Base-by-base conservation (phyloP, 2,888 invertebrate species). In the Tipula unca region DNA sequence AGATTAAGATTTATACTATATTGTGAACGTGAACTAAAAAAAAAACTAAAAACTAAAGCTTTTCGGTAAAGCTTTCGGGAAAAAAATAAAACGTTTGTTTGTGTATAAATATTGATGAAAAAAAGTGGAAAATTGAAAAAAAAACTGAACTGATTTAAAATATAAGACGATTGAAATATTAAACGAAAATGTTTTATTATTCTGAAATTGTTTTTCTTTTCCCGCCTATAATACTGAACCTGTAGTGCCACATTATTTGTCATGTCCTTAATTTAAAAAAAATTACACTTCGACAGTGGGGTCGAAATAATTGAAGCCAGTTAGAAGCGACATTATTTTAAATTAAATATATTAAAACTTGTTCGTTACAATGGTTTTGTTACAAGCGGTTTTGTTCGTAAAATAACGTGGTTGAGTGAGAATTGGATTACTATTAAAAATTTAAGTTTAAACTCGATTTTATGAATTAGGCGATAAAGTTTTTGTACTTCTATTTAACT, bases 121-220 rank as follows among this genome's bases (percentile, higher is more conserved):
- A n/a, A 69, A 69, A 69, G 69, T 69, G 69, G n/a, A 69, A 69
- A 48, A 48, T n/a, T 6, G 32, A 48, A 48, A 69, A 69, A 69
- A 69, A 69, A 69, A 69, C 69, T 69, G 69, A 69, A 69, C 69
- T 69, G 69, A 69, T 69, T 69, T 69, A 69, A n/a, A 69, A 69
- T 69, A 69, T 69, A 69, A 69, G 69, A 69, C 69, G 25, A 69
- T 69, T 69, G 69, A 69, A 69, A 25, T 69, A 69, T 69, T 69
- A 10, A 69, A 25, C 14, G 10, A 20, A 69, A 69, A 25, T 69
- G 69, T 69, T 69, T 69, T 69, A 69, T 69, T 48, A 39, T 39
- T 35, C 35, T n/a, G n/a, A n/a, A n/a, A n/a, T n/a, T n/a, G n/a
- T n/a, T n/a, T 32, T 32, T 6, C 3, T 32, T 32, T 0, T 32